Conservation (phyloP, 2,797 vertebrate species). For the Gymnopithys bicolor region DNA sequence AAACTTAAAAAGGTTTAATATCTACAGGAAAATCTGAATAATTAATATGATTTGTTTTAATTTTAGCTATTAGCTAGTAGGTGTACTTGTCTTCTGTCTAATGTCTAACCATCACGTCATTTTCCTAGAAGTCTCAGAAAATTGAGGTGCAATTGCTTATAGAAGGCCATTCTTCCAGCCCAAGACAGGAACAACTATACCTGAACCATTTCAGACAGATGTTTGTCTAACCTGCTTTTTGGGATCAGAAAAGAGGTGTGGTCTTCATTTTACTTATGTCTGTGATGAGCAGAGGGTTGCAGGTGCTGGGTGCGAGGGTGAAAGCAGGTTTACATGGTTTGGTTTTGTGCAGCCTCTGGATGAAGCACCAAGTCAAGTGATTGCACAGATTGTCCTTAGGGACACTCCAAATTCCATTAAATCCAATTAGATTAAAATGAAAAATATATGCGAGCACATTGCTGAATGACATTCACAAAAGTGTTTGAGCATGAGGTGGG, state of each 20-base stretch:
- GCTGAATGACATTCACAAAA: constrained; percentile 11
- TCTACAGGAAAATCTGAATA: not conserved
- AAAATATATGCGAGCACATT: not conserved
- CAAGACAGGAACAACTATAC: not conserved
- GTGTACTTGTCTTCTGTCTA: not conserved
- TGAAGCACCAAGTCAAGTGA: not conserved
- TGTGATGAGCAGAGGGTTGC: not conserved
- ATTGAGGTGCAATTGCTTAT: not conserved
- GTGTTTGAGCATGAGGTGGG: not conserved
- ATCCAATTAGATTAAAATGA: not conserved
- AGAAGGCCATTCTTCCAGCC: not conserved
- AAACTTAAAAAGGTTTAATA: not conserved
- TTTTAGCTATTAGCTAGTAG: not conserved
- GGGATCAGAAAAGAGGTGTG: not conserved
- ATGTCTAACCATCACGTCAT: not conserved
- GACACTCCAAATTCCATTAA: not conserved
- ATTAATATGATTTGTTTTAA: not conserved
- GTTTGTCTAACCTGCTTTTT: not conserved
- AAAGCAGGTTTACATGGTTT: not conserved
- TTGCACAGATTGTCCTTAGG: not conserved
- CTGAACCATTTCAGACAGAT: not conserved
- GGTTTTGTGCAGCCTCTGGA: not conserved
- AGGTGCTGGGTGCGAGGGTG: not conserved
- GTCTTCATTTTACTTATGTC: not conserved
- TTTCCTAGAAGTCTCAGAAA: not conserved